phyloP scores from a whole-genome alignment of 2,797 vertebrate genomes.

The Xiphophorus birchmanni region DNA sequence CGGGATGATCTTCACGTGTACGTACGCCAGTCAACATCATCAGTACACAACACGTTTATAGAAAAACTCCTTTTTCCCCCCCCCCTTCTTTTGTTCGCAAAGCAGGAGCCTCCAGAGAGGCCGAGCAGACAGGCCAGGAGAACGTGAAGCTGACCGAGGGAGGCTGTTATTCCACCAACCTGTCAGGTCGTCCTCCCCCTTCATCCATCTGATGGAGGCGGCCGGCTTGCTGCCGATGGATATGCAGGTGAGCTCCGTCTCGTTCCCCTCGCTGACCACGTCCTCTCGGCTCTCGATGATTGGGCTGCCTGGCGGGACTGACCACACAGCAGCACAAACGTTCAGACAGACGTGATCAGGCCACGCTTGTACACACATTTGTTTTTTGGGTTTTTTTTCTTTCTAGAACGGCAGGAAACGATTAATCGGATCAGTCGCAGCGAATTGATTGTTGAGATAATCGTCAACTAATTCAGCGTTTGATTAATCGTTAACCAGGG shows the following conservation, averaged over 20 bases:
- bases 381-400: too few relatives aligned
- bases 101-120: constrained; percentile 40
- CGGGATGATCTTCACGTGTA: constrained; percentile 38
- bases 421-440: too few relatives aligned
- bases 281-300: constrained; percentile 95
- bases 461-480: too few relatives aligned
- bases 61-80: constrained; percentile 19
- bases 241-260: constrained; percentile 96
- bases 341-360: constrained; percentile 24
- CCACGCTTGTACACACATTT: constrained; percentile 18
- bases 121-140: constrained; percentile 48
- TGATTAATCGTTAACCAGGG: too few relatives aligned
- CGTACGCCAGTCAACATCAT: constrained; percentile 55
- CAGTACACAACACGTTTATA: constrained; percentile 38
- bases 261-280: constrained; percentile 91
- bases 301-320: constrained; percentile 93
- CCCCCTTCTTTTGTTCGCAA: constrained; percentile 11
- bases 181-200: constrained; percentile 91
- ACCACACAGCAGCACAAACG: constrained; percentile 32
- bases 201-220: constrained; percentile 95
- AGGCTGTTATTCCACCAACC: constrained; percentile 83
- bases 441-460: too few relatives aligned
- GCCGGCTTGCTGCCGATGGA: constrained; percentile 96
- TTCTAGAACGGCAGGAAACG: too few relatives aligned
- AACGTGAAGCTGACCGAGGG: constrained; percentile 56